phyloP scores from a whole-genome alignment of 2,888 invertebrate genomes.

The Myopa testacea region DNA sequence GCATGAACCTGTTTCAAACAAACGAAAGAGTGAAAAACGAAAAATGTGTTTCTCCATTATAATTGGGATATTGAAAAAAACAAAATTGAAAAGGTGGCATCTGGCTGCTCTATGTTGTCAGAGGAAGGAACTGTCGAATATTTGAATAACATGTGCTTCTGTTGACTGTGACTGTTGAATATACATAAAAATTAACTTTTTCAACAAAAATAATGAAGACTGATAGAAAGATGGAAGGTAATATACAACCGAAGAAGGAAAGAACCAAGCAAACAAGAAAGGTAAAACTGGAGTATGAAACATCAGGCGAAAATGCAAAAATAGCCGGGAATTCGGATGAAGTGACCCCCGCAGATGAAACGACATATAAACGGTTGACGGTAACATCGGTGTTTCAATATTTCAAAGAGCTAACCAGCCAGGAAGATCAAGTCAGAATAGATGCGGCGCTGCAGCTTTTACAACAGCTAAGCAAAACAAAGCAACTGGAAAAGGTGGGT shows the following conservation, averaged over 20 bases:
- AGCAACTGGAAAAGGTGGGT: slow-evolving; percentile 55
- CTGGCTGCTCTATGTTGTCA: too few species aligned
- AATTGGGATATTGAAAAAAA: too few species aligned
- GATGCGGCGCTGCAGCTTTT: slow-evolving; percentile 54
- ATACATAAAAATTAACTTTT: background rate
- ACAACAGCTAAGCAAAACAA: slow-evolving; percentile 52
- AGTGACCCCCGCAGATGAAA: slow-evolving; percentile 14
- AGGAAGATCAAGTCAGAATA: slow-evolving; percentile 52
- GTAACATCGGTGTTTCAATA: slow-evolving; percentile 53
- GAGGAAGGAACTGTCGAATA: background rate
- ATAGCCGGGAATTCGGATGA: background rate
- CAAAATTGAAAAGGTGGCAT: too few species aligned
- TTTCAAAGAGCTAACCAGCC: slow-evolving; percentile 57
- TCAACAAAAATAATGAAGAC: slow-evolving; percentile 21
- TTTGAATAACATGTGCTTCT: slow-evolving; percentile 5
- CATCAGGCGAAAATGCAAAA: background rate
- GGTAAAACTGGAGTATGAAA: slow-evolving; percentile 24
- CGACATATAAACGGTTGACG: slow-evolving; percentile 50
- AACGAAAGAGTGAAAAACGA: too few species aligned
- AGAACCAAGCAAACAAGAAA: slow-evolving; percentile 35
- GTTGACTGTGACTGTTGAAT: background rate
- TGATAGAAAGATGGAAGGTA: background rate
- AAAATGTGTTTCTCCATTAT: too few species aligned
- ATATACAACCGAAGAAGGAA: background rate
- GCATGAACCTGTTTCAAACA: too few species aligned